phyloP scores from a whole-genome alignment of 2,888 invertebrate species.

The Chrysodeixis includens region DNA sequence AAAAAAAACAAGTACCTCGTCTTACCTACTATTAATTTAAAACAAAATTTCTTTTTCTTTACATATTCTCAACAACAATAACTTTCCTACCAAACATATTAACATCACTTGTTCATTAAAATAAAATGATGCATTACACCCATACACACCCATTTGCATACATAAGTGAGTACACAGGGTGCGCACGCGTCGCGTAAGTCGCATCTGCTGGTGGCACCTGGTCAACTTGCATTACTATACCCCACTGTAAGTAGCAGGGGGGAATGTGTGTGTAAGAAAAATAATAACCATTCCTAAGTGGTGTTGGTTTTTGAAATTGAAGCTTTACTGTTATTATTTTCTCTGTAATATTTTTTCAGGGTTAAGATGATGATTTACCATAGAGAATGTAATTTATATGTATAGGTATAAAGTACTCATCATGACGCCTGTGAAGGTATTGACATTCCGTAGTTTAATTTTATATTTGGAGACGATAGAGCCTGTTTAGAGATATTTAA shows the following conservation, averaged over 20 bases:
- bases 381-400: too few relatives aligned
- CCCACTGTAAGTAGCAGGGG: conserved; percentile 39
- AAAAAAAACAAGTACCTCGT: too few relatives aligned
- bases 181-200: conserved; percentile 30
- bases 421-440: too few relatives aligned
- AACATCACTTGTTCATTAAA: conserved; percentile 16
- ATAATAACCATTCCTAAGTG: conserved; percentile 29
- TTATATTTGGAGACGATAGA: too few relatives aligned
- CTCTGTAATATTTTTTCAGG: not conserved
- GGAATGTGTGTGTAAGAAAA: conserved; percentile 39
- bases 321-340: not conserved
- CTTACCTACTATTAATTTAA: too few relatives aligned
- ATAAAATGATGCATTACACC: conserved; percentile 31
- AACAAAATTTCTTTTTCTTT: not conserved
- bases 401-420: too few relatives aligned
- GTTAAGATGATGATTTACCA: too few relatives aligned
- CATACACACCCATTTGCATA: conserved; percentile 47
- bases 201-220: conserved; percentile 60
- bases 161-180: conserved; percentile 3
- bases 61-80: not conserved
- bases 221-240: conserved; percentile 49
- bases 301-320: not conserved
- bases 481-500: too few relatives aligned
- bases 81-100: not conserved
- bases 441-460: too few relatives aligned